Base-by-base conservation (phyloP, 2,797 vertebrate genomes). In the Synanceia verrucosa region DNA sequence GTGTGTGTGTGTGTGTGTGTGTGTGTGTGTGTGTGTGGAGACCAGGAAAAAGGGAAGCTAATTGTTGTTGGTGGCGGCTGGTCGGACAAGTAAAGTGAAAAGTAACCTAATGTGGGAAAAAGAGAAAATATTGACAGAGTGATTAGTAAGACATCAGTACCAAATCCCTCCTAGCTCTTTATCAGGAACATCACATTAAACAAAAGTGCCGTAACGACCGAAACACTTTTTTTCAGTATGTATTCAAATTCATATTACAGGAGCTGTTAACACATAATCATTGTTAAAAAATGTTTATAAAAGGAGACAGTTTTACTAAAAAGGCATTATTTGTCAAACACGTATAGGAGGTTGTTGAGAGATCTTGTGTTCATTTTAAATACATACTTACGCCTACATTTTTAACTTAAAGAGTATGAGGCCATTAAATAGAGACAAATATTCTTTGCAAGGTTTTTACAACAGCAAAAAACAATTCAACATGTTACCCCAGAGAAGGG, bases 1-100 rank as follows among this genome's bases (percentile, higher is more conserved):
- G 39, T 59, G 51, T 62, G 44, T 71, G 59, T 23, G 13, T 24
- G 56, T 60, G 21, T 28, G 31, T 59, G 73, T 75, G 47, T 50
- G 55, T 65, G 60, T 60, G 65, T 56, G 46, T 43, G 66, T 65
- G 53, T 61, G 63, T 36, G 61, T 58, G 47, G 59, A 2, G 47
- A 64, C 62, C 55, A 64, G 53, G 69, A 55, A 43, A 33, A 46
- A 44, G 28, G 34, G 48, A 69, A 47, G 78, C 39, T 71, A 86
- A 79, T 84, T 79, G 82, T 78, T 66, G 73, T 75, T 68, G 78
- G 77, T 79, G 67, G 76, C 46, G 53, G 39, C 74, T 43, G 83
- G 70, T 83, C 39, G 71, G 65, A 72, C 39, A 24, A 37, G 47
- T 9, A 23, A 43, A 44, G 41, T 55, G 61, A 71, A 82, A 80